phyloP scores from a whole-genome alignment of 2,113 vertebrate genomes.

The Puffinus mauretanicus region DNA sequence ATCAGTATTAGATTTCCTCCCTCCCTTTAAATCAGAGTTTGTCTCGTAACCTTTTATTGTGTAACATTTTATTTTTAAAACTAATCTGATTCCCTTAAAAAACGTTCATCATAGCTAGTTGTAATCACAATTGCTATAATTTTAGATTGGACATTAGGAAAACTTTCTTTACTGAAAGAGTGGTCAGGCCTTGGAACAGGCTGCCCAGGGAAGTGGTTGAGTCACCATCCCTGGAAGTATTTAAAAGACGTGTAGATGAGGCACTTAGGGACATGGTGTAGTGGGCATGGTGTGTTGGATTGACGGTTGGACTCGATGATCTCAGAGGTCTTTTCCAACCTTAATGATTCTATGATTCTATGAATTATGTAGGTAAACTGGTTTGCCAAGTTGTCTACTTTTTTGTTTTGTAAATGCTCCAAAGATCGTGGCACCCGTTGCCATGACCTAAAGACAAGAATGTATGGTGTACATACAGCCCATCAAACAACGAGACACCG shows the following conservation, averaged over 20 bases:
- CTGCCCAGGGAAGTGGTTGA: too few species aligned
- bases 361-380: not conserved
- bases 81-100: not conserved
- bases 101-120: not conserved
- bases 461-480: not conserved
- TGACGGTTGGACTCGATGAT: too few species aligned
- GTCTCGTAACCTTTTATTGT: not conserved
- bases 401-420: not conserved
- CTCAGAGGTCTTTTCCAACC: too few species aligned
- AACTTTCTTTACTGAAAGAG: too few species aligned
- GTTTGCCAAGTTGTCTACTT: not conserved
- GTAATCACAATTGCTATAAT: not conserved
- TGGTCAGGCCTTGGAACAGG: too few species aligned
- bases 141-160: too few species aligned
- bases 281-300: too few species aligned
- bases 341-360: too few species aligned
- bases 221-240: too few species aligned
- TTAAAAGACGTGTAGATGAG: too few species aligned
- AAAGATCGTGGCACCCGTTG: rapidly evolving
- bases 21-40: not conserved
- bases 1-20: not conserved
- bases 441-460: not conserved
- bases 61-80: not conserved
- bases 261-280: too few species aligned
- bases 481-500: not conserved